Evolutionary conservation across 2,113 vertebrate genomes (phyloP), one percentile per base, ranked within the genome.

Genomic region (Lagenorhynchus albirostris): DNA sequence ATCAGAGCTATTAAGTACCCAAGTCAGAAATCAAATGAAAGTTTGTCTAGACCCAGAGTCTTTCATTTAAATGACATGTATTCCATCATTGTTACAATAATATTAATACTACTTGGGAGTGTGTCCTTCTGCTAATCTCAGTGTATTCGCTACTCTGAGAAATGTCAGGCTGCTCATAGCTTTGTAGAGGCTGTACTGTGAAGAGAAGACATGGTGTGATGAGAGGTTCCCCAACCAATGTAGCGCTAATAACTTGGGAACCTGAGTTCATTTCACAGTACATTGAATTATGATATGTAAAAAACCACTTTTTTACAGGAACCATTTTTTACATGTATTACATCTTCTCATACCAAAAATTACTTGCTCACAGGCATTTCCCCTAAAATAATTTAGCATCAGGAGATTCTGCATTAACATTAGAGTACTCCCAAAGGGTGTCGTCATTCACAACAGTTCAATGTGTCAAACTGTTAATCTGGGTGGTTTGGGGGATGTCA

Each of bases 1-100:
- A 79, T n/a, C 50, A 80, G 96, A 94, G 8, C 15, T 62, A 58
- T 5, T 29, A 76, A 55, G 13, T 73, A 21, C 23, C n/a, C 23
- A 65, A 26, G 4, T 70, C 38, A 89, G 21, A 86, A 89, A 71
- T 82, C n/a, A 65, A 95, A 91, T 44, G 29, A 58, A 67, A 68
- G 58, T 71, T 41, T 77, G 31, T 17, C 29, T 58, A 31, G 2
- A 2, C 41, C 17, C 33, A 85, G 50, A 62, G 2, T 79, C n/a
- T 97, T 71, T 21, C 15, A 81, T 62, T 62, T 67, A 44, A 44
- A 44, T 44, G 44, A 41, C 21, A 44, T 50, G 12, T 26, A 77
- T 20, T n/a, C 65, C 9, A 3, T 44, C 71, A n/a, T 25, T 71
- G 13, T 77, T 25, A 50, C 14, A 14, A 55, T 38, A 53, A 17